phyloP scores from a whole-genome alignment of 2,797 vertebrate genomes.

The Mionectes olivaceus region DNA sequence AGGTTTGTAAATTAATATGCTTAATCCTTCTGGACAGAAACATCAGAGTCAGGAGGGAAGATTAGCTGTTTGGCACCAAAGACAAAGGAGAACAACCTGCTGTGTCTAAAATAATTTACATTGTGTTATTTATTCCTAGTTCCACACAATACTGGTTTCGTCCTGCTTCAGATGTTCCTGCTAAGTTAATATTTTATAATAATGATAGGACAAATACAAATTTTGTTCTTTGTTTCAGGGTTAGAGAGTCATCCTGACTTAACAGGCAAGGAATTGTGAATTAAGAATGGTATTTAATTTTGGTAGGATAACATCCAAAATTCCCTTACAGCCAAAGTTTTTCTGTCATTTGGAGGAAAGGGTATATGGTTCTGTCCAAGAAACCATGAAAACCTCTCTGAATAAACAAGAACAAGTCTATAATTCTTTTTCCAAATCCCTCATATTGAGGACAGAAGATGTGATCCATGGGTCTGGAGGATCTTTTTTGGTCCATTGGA shows the following conservation, averaged over 20 bases:
- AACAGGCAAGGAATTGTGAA: background rate
- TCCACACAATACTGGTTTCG: background rate
- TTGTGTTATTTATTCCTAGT: background rate
- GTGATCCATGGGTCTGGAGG: background rate
- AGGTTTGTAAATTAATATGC: background rate
- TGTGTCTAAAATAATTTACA: background rate
- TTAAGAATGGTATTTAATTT: background rate
- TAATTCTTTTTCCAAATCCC: background rate
- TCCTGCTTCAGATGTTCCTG: background rate
- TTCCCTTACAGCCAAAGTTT: background rate
- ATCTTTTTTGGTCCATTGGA: background rate
- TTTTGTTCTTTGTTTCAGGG: background rate
- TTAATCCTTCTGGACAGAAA: background rate
- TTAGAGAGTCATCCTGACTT: background rate
- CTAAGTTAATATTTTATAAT: background rate
- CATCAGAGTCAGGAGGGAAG: background rate
- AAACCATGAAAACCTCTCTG: background rate
- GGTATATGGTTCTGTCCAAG: background rate
- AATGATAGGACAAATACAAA: background rate
- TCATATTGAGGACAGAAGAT: background rate
- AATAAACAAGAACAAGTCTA: background rate
- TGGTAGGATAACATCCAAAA: background rate
- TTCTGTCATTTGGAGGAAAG: background rate
- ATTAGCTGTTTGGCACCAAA: background rate
- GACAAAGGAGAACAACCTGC: background rate